Conservation (phyloP, 2,888 invertebrate species). For the Subacronicta megacephala region DNA sequence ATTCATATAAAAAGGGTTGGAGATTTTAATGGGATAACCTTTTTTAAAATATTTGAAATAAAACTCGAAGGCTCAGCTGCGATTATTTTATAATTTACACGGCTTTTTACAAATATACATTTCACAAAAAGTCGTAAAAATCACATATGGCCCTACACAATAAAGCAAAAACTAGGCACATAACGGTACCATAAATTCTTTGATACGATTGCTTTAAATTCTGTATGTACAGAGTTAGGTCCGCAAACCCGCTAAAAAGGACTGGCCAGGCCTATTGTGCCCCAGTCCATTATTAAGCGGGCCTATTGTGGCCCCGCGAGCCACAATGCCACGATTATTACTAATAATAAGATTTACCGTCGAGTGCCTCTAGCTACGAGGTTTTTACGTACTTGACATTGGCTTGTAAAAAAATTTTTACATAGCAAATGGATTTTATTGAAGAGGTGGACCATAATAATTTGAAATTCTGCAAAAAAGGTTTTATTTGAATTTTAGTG, state of each 20-base stretch:
- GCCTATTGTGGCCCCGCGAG: conserved; percentile 60
- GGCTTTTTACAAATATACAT: conserved; percentile 9
- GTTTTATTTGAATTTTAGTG: conserved; percentile 19
- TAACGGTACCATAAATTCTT: conserved; percentile 38
- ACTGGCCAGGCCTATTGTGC: conserved; percentile 63
- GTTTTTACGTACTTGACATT: conserved; percentile 51
- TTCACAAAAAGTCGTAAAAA: neutral
- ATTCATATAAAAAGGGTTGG: conserved; percentile 9
- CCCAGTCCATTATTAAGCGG: conserved; percentile 61
- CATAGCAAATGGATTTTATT: conserved; percentile 29
- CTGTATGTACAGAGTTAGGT: conserved; percentile 41
- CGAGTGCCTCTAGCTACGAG: conserved; percentile 37
- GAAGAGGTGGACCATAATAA: conserved; percentile 10
- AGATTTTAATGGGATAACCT: conserved; percentile 1
- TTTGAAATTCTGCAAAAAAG: conserved; percentile 36
- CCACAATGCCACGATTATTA: conserved; percentile 71
- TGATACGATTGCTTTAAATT: conserved; percentile 55
- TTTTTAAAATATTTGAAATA: conserved; percentile 7
- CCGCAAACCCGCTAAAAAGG: conserved; percentile 53
- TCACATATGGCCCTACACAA: conserved; percentile 21
- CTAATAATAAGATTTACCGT: conserved; percentile 70
- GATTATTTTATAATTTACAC: conserved; percentile 12
- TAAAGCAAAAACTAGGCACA: conserved; percentile 23
- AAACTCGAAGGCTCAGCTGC: conserved; percentile 3
- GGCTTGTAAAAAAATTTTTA: conserved; percentile 51